These are phyloP conservation scores for Epinephelus fuscoguttatus DNA, from an alignment of 2,113 vertebrate species.

Conservation along the genomic window DNA sequence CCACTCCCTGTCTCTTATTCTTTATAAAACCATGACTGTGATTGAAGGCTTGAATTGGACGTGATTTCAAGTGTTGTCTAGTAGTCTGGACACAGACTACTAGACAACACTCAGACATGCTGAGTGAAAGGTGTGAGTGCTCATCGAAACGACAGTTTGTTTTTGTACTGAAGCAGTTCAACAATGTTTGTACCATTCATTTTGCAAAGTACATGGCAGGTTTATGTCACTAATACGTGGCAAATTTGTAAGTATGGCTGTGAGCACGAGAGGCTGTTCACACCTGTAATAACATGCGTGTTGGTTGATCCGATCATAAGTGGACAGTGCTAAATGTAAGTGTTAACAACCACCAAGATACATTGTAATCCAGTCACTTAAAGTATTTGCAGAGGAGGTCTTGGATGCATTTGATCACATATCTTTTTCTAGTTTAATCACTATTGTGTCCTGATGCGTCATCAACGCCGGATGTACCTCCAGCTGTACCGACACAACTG, in stretches of 20 bases:
- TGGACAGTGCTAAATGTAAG: too few relatives aligned
- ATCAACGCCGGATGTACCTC: too few relatives aligned
- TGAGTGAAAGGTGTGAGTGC: slow-evolving; percentile 36
- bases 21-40: slow-evolving; percentile 6
- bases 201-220: background rate
- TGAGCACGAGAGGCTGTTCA: too few relatives aligned
- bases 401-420: too few relatives aligned
- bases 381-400: too few relatives aligned
- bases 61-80: slow-evolving; percentile 6
- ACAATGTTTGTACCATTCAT: slow-evolving; percentile 12
- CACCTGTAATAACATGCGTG: too few relatives aligned
- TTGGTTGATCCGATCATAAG: too few relatives aligned
- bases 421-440: too few relatives aligned
- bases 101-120: background rate
- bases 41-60: slow-evolving; percentile 34
- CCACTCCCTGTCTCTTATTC: background rate
- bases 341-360: too few relatives aligned
- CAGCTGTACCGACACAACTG: too few relatives aligned
- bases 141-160: slow-evolving; percentile 12
- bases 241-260: background rate
- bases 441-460: too few relatives aligned
- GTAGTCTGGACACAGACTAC: slow-evolving; percentile 8
- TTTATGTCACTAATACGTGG: background rate
- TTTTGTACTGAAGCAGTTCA: background rate
- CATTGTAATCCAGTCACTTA: too few relatives aligned